Evolutionary conservation across 2,113 vertebrate species (phyloP), one percentile per base, ranked within the genome.

Genomic region (Dryoscopus gambensis): DNA sequence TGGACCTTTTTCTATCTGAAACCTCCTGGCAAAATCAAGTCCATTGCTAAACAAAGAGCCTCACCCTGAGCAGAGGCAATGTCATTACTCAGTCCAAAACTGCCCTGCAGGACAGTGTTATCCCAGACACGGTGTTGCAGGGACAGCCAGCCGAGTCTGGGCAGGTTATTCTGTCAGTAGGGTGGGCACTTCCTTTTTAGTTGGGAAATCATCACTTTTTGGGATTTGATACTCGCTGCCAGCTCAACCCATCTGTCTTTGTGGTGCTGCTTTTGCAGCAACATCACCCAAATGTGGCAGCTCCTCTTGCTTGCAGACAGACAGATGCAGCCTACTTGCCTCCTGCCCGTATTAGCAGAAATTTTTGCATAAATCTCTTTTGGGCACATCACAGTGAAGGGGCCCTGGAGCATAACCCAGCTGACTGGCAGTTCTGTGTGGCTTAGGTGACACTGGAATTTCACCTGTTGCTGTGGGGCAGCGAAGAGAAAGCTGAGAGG

Each of bases 161-260:
- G 65, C 44, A 50, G 30, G n/a, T 71, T 70, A 28, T 70, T 84
- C 85, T 56, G 17, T 19, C 2, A 12, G 35, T 52, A 59, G 56
- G 12, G 14, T 53, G 52, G 28, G 64, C 2, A 9, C 21, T 71
- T 46, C 22, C 19, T 71, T 78, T 94, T 49, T 25, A 7, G 4
- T 13, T 60, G 71, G 64, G 73, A 92, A 95, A 92, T 87, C 31
- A 27, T 75, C 4, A 3, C 49, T 89, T 92, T 86, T 30, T 5
- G 76, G 85, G 73, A 57, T 90, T 78, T 75, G 47, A 42, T 60
- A 11, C 49, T 77, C 0, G 0, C 79, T 87, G 35, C 76, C 2
- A 40, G 71, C 88, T 94, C 80, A 74, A 59, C 67, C 55, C 89
- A 83, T 94, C 89, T 89, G 46, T 93, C 64, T 93, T 81, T 30